phyloP scores from a whole-genome alignment of 2,797 vertebrate genomes.

The Sebastes minor region DNA sequence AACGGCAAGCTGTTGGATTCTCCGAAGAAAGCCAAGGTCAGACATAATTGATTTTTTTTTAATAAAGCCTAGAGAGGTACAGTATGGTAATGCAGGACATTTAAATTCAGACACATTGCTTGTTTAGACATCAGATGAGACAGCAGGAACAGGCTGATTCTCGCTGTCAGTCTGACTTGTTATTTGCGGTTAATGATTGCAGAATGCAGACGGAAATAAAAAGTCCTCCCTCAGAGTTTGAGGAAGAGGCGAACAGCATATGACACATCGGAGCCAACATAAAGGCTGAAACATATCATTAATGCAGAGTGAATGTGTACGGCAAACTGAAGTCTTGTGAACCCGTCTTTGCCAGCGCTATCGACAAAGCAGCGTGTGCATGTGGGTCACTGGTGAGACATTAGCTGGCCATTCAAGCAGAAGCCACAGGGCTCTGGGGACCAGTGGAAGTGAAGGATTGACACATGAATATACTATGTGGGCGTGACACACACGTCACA shows the following conservation, averaged over 20 bases:
- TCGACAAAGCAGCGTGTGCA: constrained; percentile 28
- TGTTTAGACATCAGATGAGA: constrained; percentile 19
- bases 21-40: constrained; percentile 26
- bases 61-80: constrained; percentile 8
- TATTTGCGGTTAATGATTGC: constrained; percentile 15
- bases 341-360: constrained; percentile 26
- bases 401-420: constrained; percentile 33
- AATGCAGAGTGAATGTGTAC: neutral
- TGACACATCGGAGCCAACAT: neutral
- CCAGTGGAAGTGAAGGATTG: constrained; percentile 31
- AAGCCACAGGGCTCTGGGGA: constrained; percentile 23
- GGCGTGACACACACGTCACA: neutral
- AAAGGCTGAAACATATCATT: neutral
- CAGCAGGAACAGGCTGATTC: neutral
- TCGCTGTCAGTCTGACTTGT: constrained; percentile 15
- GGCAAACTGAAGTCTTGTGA: constrained; percentile 4
- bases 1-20: constrained; percentile 16
- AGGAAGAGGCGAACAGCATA: neutral
- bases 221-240: neutral
- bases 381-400: constrained; percentile 26
- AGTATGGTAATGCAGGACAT: neutral
- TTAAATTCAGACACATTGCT: constrained; percentile 4
- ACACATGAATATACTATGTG: constrained; percentile 45
- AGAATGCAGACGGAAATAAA: neutral
- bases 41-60: constrained; percentile 31